Evolutionary conservation across 2,888 invertebrate genomes (phyloP), one percentile per base, ranked within the genome.

Genomic region (Pandemis cinnamomeana): DNA sequence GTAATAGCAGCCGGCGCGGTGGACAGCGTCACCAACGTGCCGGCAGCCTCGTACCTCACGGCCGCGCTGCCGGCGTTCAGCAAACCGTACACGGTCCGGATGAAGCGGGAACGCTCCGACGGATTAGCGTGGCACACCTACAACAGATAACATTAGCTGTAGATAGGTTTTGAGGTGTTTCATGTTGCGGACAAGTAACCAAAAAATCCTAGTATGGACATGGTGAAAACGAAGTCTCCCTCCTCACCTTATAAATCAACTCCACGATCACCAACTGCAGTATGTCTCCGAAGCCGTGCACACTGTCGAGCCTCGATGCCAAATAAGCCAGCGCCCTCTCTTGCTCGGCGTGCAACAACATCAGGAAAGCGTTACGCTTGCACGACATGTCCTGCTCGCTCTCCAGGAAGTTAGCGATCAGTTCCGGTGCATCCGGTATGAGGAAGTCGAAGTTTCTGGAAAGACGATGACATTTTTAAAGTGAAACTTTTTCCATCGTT

Each of bases 311-410:
- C 86, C 99, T 97, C 0, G 98, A 97, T 13, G 98, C 97, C 69
- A 99, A 94, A 91, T 99, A 99, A 72, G 97, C 95, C 58, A 99
- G 94, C 0, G 99, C 99, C 60, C 98, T 95, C 82, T 98, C 98
- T 91, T 99, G 98, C 89, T 99, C 99, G 0, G 99, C 99, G 86
- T 99, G 99, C 36, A 99, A 95, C 60, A 99, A 94, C 99, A 99
- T 99, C 79, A 99, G 96, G 92, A 99, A 99, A 0, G 99, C 99
- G 89, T 99, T 99, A 75, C 99, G 95, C 90, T 99, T 99, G 93
- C 99, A 99, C 0, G 99, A 99, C 97, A 99, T 99, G 86, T 99
- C 99, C 89, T 99, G 99, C 85, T 99, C 99, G 0, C 96, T 96
- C 84, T 99, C 99, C 81, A 99, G 94, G 92, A 99, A 99, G 80